Conservation (phyloP, 2,113 vertebrate species). For the Hiodon tergisus region DNA sequence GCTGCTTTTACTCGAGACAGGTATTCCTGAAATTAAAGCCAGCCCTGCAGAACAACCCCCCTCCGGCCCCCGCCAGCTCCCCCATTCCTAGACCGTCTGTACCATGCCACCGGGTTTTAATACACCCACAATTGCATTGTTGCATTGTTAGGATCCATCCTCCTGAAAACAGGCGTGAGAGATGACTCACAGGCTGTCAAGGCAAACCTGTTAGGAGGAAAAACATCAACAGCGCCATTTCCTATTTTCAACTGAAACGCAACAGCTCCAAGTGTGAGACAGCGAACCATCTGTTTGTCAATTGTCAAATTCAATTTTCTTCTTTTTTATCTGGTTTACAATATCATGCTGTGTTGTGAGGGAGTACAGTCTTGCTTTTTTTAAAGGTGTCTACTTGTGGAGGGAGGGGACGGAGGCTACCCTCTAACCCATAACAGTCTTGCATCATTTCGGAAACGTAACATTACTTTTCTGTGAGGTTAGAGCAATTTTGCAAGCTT, state of each 20-base stretch:
- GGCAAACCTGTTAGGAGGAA: neutral
- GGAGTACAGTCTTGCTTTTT: neutral
- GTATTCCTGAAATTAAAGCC: neutral
- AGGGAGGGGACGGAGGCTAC: neutral
- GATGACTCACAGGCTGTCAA: neutral
- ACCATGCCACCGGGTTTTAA: neutral
- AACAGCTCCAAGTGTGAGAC: neutral
- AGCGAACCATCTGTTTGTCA: neutral
- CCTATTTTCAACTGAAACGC: neutral
- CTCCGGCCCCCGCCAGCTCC: no score
- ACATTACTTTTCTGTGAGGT: neutral
- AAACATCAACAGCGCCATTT: neutral
- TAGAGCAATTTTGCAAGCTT: neutral
- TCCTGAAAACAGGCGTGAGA: neutral
- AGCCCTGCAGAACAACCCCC: neutral
- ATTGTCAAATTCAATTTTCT: neutral
- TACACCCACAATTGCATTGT: conserved; percentile 1
- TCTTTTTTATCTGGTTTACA: neutral
- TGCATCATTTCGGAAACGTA: conserved; percentile 1
- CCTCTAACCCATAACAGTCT: neutral
- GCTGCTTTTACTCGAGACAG: neutral
- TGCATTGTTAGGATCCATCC: neutral
- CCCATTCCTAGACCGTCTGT: neutral
- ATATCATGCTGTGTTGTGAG: neutral
- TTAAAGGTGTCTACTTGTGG: neutral